Percentiles rank a stretch among this genome's conserved stretches.
These are phyloP conservation scores for Monomorium pharaonis DNA, from an alignment of 1,140 invertebrate genomes.

Conservation along the genomic window DNA sequence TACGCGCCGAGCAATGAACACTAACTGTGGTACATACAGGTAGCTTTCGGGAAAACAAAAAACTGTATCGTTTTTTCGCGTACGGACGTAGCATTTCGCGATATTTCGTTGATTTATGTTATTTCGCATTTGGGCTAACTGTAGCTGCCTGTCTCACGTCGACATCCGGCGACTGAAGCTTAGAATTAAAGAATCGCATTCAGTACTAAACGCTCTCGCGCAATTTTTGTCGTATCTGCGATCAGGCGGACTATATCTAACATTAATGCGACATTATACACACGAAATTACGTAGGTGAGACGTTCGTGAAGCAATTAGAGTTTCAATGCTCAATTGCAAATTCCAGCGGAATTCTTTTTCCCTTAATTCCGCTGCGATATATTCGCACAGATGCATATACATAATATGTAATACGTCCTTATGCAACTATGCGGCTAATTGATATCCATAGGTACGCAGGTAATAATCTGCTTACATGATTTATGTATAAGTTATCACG, in stretches of 20 bases:
- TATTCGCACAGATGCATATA: constrained; percentile 22
- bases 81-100: constrained; percentile 40
- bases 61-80: constrained; percentile 32
- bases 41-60: constrained; percentile 20
- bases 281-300: neutral
- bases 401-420: constrained; percentile 32
- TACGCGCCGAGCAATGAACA: constrained; percentile 65
- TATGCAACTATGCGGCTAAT: constrained; percentile 56
- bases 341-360: neutral
- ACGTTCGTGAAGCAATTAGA: constrained; percentile 1
- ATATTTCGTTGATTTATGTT: neutral
- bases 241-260: neutral
- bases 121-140: neutral
- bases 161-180: neutral
- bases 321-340: neutral
- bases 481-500: constrained; percentile 74
- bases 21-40: constrained; percentile 60
- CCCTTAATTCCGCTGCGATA: neutral
- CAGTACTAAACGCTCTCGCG: neutral
- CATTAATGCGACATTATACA: neutral
- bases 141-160: neutral
- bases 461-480: constrained; percentile 64
- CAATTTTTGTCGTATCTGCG: neutral
- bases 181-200: neutral
- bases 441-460: constrained; percentile 63